phyloP scores from a whole-genome alignment of 2,113 vertebrate genomes.

The Egretta garzetta region DNA sequence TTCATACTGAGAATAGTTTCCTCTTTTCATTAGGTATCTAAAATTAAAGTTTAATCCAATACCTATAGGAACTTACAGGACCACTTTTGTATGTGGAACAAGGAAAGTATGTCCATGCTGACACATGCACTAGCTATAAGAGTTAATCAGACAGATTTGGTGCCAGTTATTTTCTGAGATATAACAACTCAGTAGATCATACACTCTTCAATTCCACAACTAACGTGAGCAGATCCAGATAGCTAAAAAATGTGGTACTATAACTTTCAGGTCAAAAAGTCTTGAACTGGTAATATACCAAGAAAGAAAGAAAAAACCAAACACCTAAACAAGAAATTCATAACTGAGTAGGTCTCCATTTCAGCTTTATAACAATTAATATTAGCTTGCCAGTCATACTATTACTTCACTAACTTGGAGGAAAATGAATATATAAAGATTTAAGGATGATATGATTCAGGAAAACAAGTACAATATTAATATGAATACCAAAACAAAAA shows the following conservation, averaged over 20 bases:
- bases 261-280: slow-evolving; percentile 2
- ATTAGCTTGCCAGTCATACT: background rate
- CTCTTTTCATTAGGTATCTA: background rate
- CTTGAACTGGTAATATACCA: background rate
- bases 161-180: background rate
- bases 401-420: background rate
- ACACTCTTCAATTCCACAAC: background rate
- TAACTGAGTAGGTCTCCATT: background rate
- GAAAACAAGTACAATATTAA: background rate
- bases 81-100: background rate
- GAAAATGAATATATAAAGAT: background rate
- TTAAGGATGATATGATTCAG: background rate
- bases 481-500: background rate
- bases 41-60: background rate
- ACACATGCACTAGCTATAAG: background rate
- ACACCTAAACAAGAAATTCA: background rate
- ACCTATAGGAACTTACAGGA: background rate
- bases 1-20: background rate
- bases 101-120: background rate
- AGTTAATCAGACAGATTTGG: background rate
- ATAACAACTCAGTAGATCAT: background rate
- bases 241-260: background rate
- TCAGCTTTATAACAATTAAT: background rate
- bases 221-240: background rate
- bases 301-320: background rate